Evolutionary conservation across 2,113 vertebrate genomes (phyloP), one percentile per base, ranked within the genome.

Genomic region (Gracilinanus agilis): DNA sequence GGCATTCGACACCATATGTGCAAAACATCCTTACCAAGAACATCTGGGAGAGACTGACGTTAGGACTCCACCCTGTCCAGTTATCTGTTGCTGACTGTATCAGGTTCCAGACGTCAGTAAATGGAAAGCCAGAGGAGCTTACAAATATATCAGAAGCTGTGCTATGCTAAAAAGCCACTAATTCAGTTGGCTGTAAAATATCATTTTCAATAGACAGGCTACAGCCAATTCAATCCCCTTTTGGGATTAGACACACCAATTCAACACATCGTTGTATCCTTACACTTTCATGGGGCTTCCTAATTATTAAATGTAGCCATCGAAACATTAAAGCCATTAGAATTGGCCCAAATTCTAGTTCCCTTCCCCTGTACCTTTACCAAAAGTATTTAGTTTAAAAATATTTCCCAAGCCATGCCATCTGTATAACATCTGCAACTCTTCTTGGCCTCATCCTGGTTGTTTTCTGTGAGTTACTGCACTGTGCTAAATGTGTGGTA

Each of bases 191-290:
- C 54, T 7, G n/a, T 90, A 92, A 67, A 90, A 93, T 89, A 83
- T 92, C 89, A 21, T 93, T 4, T 91, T 94, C 88, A 95, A 91
- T 88, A 89, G 34, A 55, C 25, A 93, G n/a, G 90, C 92, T 93
- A 95, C 93, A 54, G 94, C 29, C 95, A 91, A 8, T 92, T 90
- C 94, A 95, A n/a, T 93, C 91, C 40, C 25, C 94, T 97, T 92
- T 44, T 10, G 13, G 49, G 93, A 94, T 53, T 44, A 7, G 58
- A 0, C 0, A 92, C 92, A 34, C 91, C 27, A 55, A 94, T 34
- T n/a, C 91, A 83, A 25, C 94, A 10, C 23, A 67, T 34, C 49
- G 54, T 16, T 83, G 27, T 44, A 91, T 89, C 89, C 92, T 16
- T 34, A 44, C 29, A 93, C 24, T 93, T 91, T 58, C 94, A 8